Evolutionary conservation across 2,888 invertebrate genomes (phyloP), one percentile per base, ranked within the genome.

Genomic region (Aleiodes leptofemur): DNA sequence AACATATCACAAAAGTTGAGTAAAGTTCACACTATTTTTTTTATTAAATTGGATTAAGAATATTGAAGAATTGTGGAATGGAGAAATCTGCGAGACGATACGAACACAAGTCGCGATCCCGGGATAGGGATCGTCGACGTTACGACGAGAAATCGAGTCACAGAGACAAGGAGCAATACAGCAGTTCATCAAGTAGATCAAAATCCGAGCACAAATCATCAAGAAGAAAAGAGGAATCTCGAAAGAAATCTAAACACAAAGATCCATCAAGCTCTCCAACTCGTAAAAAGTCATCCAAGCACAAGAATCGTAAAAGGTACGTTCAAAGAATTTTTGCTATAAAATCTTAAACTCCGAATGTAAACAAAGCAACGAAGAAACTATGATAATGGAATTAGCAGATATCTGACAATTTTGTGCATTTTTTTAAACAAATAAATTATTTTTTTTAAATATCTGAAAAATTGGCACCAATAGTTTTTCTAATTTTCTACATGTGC

Each of bases 301-400:
- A 79, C 55, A 86, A 83, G 75, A 83, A 74, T 31, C 81, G 73
- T 9, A 83, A 69, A 72, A 85, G 86, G 87, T 86, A 74, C 74
- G 53, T 66, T 23, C 3, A 38, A 56, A 50, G 14, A 9, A 23
- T 23, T 23, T 2, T 29, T 34, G 4, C n/a, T 14, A 29, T 14
- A 29, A 16, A n/a, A 16, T 50, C 2, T 4, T 23, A 4, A 56
- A 6, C 6, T 16, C 9, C 4, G 13, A 23, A 56, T 56, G 56
- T 57, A 29, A 13, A 23, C 57, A 23, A 29, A 57, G 9, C 14
- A n/a, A 3, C 1, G 8, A 6, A 4, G 14, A 43, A 38, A 34
- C 5, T 8, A 34, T 61, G 23, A 23, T 23, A 23, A 23, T 23
- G 23, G 2, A 23, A 23, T 23, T 23, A 23, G 23, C 23, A 23